Evolutionary conservation across 2,888 invertebrate genomes (phyloP).

Genomic region (Mythimna pallens): DNA sequence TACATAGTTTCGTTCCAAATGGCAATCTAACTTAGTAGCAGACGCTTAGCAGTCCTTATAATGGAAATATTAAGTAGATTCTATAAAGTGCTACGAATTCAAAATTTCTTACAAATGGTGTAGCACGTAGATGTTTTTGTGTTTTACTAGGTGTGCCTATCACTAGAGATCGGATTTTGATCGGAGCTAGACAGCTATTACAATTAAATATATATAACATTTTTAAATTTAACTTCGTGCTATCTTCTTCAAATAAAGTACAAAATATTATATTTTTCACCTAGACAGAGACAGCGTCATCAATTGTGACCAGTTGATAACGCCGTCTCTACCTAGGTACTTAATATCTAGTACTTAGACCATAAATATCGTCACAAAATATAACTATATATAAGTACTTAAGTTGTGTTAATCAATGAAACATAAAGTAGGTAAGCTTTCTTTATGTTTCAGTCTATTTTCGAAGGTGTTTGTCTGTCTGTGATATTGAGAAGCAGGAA

Average conservation of each 20-base stretch:
- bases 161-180: neutral
- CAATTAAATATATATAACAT: neutral
- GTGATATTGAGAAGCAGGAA: constrained; percentile 66
- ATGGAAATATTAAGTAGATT: neutral
- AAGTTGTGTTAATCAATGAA: constrained; percentile 12
- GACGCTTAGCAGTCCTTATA: too few species aligned
- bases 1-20: constrained; percentile 17
- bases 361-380: constrained; percentile 7
- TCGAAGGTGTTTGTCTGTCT: constrained; percentile 29
- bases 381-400: neutral
- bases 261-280: constrained; percentile 1
- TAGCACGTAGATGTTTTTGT: neutral
- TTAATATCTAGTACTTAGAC: neutral
- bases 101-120: neutral
- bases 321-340: neutral
- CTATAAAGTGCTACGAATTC: neutral
- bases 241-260: neutral
- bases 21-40: neutral
- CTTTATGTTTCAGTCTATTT: constrained; percentile 6
- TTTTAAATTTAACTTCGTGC: neutral
- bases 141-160: neutral
- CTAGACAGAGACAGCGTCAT: neutral
- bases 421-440: neutral
- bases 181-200: neutral
- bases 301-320: neutral